Evolutionary conservation across 1,140 invertebrate species (phyloP), one percentile per base, ranked within the genome.

Genomic region (Apis laboriosa): DNA sequence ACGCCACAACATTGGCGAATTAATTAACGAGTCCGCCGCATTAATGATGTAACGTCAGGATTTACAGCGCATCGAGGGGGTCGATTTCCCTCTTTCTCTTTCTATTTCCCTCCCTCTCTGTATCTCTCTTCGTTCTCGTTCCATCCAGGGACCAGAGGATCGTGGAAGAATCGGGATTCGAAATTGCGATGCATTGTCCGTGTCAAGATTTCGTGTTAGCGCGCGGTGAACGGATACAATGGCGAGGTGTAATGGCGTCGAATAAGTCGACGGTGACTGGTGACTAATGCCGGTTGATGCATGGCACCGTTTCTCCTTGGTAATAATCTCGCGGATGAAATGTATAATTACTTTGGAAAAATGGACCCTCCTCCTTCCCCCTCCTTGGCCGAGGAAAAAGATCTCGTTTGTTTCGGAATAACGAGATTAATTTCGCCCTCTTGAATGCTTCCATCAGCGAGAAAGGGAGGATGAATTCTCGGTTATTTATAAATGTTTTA

Each of bases 21-120:
- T 84, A 84, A 84, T 84, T 84, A 82, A 84, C 83, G 79, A 77
- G 55, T 49, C 49, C 11, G 72, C 34, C n/a, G 67, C 67, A 84
- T 84, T 84, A 84, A 84, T 82, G 79, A 82, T 82, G 83, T 82
- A 77, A 82, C 77, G 60, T 76, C 66, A 67, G 77, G 58, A 86
- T 79, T 84, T 84, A 84, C 79, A 66, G 49, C 51, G 51, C 58
- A n/a, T 17, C 34, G 51, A 60, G 21, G 72, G 71, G 64, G 56
- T 75, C 51, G 78, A 56, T 75, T 68, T 71, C 28, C 51, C 64
- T 80, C 24, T 73, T 79, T 11, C 12, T 34, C 9, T 1, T 1
- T 17, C 19, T 9, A 1, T n/a, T n/a, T 12, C 34, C 19, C 9
- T 71, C n/a, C 51, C 64, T 80, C 24, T 73, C 72, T 17, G 2